Conservation (phyloP, 2,888 invertebrate genomes). For the Germaria angustata region DNA sequence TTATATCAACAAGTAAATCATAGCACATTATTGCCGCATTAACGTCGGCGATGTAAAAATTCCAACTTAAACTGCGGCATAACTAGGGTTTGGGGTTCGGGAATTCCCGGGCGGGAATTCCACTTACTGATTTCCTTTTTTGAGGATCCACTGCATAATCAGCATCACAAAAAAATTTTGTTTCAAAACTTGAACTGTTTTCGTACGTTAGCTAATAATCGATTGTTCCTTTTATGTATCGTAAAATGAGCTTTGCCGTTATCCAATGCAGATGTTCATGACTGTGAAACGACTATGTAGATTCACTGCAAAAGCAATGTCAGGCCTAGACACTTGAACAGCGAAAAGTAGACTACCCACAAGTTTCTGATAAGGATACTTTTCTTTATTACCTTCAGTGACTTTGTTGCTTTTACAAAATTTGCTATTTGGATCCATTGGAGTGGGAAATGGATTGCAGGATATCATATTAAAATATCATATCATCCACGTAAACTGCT, state of each 20-base stretch:
- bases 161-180: conserved; percentile 65
- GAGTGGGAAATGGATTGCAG: background rate
- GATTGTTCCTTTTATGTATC: conserved; percentile 28
- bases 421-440: conserved; percentile 5
- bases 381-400: background rate
- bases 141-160: background rate
- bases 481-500: conserved; percentile 37
- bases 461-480: conserved; percentile 13
- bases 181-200: conserved; percentile 79
- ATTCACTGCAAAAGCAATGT: conserved; percentile 3
- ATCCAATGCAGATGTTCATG: background rate
- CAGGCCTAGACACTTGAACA: conserved; percentile 14
- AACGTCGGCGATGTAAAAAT: too few species aligned
- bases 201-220: conserved; percentile 9
- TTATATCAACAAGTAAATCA: too few species aligned
- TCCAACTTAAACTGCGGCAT: too few species aligned
- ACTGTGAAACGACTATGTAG: conserved; percentile 13
- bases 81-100: too few species aligned
- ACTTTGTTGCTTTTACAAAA: background rate
- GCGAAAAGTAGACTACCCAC: conserved; percentile 2
- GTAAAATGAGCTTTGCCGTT: conserved; percentile 32
- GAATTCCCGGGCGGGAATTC: too few species aligned
- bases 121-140: conserved; percentile 28
- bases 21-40: too few species aligned
- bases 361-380: conserved; percentile 14